A percentile compares a stretch with the other conserved stretches of the same genome.
phyloP scores from a whole-genome alignment of 2,888 invertebrate species.

The Synanthedon vespiformis region DNA sequence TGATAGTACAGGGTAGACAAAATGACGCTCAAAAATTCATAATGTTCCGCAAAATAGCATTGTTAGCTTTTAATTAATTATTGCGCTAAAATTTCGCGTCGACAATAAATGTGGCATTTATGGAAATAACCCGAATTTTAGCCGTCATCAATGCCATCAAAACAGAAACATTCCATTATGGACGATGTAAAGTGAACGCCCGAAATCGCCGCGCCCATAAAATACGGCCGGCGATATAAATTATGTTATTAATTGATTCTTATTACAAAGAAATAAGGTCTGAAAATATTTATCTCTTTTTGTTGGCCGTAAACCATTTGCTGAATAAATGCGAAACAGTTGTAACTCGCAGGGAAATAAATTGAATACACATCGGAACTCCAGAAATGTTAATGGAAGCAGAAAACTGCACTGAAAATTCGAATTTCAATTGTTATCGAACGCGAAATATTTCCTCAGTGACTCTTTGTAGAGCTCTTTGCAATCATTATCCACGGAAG shows the following conservation, averaged over 20 bases:
- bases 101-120: background rate
- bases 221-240: background rate
- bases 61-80: background rate
- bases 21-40: too few relatives aligned
- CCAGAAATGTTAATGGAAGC: constrained; percentile 39
- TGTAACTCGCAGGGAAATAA: constrained; percentile 28
- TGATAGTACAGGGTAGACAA: too few relatives aligned
- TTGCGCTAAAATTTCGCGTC: background rate
- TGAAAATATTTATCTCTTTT: too few relatives aligned
- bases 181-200: constrained; percentile 15
- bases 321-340: constrained; percentile 15
- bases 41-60: background rate
- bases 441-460: constrained; percentile 22
- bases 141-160: constrained; percentile 6
- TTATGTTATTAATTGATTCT: background rate
- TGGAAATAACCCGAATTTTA: background rate
- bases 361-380: constrained; percentile 37
- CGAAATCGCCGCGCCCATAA: constrained; percentile 16
- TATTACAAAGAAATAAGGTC: background rate
- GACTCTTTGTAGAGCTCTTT: constrained; percentile 2
- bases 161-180: constrained; percentile 18
- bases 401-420: constrained; percentile 30
- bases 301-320: background rate
- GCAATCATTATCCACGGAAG: background rate
- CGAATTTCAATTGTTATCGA: constrained; percentile 32